phyloP scores from a whole-genome alignment of 2,113 vertebrate genomes.

The Meleagris gallopavo region DNA sequence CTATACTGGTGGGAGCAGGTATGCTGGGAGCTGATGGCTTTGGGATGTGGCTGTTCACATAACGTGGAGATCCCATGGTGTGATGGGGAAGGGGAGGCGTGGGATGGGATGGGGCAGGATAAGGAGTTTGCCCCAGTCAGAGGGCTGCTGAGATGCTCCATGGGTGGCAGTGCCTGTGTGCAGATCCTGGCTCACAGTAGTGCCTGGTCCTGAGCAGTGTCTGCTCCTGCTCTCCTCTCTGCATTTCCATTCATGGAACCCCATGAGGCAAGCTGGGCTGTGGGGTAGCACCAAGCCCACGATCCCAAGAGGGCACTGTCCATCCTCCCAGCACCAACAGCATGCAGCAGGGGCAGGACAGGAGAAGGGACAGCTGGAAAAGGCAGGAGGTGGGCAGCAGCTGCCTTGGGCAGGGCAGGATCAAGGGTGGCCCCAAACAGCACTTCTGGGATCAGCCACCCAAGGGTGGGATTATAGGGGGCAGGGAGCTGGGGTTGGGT shows the following conservation, averaged over 20 bases:
- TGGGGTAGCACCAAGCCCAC: too few relatives aligned
- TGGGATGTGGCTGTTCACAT: conserved; percentile 3
- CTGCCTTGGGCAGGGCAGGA: fast-evolving
- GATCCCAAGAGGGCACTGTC: not conserved
- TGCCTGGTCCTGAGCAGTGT: not conserved
- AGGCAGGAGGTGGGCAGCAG: not conserved
- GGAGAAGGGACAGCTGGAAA: not conserved
- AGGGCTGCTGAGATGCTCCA: not conserved
- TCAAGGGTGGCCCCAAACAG: not conserved
- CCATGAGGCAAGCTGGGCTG: fast-evolving
- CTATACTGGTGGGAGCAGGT: not conserved
- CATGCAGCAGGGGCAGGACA: not conserved
- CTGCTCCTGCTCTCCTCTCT: not conserved
- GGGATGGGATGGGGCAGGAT: not conserved
- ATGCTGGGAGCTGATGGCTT: not conserved
- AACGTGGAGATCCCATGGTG: not conserved
- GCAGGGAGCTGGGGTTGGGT: fast-evolving
- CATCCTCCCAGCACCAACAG: not conserved
- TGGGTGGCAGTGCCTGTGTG: not conserved
- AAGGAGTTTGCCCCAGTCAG: not conserved
- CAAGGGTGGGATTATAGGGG: too few relatives aligned
- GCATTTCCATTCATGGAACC: not conserved
- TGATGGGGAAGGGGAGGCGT: not conserved
- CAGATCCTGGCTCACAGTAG: not conserved
- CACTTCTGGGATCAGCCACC: not conserved